Base-by-base conservation (phyloP, 37 sponge, comb jelly and placozoan species). In the Bolinopsis microptera region DNA sequence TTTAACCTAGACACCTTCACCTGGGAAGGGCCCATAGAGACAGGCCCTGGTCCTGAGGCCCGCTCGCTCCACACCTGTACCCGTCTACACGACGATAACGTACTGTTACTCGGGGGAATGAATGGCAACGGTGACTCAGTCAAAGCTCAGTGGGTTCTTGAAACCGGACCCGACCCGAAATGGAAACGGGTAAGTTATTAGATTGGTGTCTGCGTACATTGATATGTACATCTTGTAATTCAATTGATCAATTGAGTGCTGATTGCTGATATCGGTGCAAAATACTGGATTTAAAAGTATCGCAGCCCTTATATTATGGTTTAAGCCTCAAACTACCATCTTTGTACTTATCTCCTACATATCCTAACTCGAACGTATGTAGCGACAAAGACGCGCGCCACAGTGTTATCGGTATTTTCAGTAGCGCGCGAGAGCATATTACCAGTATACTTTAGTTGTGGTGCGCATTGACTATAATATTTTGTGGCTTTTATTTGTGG, bases 381-480 rank as follows among this genome's bases (percentile, higher is more conserved):
- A n/a, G n/a, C n/a, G n/a, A n/a, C n/a, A n/a, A n/a, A n/a, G n/a
- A n/a, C n/a, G n/a, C n/a, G n/a, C n/a, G n/a, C n/a, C n/a, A n/a
- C n/a, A n/a, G n/a, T n/a, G n/a, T n/a, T n/a, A n/a, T n/a, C n/a
- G n/a, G n/a, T n/a, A n/a, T n/a, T n/a, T n/a, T n/a, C n/a, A n/a
- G 80, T 77, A 77, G 18, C 36, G 80, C 80, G 80, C 80, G 36
- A 32, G 35, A 32, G 33, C 80, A 77, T 22, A 32, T 77, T 28
- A 0, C 9, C 35, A 5, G 13, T 34, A 36, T 32, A 32, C 80
- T 77, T 16, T 77, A 35, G 35, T 35, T 77, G 80, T 77, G 1
- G 80, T 32, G 80, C 80, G 80, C 80, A 77, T 32, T 32, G 27
- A 77, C 80, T 77, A 36, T 77, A 77, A 77, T 77, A 70, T 70